phyloP scores from a whole-genome alignment of 2,888 invertebrate species.

The Tiliacea citrago region DNA sequence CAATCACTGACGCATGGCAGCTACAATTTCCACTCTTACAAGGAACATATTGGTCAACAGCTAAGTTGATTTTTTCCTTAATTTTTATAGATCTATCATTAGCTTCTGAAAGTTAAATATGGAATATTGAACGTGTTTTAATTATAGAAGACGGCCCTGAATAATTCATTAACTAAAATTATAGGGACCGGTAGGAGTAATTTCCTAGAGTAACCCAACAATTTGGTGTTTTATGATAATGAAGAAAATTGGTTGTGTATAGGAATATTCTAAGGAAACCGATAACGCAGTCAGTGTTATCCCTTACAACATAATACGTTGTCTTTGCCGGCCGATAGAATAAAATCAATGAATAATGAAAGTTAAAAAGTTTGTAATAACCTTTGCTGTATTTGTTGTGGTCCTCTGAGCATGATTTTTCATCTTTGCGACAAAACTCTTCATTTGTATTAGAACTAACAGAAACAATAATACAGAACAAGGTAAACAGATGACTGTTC shows the following conservation, averaged over 20 bases:
- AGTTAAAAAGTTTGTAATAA: slow-evolving; percentile 34
- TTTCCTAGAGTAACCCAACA: background rate
- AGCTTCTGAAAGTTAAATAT: slow-evolving; percentile 76
- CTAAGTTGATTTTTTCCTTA: slow-evolving; percentile 85
- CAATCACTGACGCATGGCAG: slow-evolving; percentile 92
- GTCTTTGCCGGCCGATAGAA: background rate
- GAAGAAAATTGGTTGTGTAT: background rate
- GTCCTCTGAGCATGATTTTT: slow-evolving; percentile 63
- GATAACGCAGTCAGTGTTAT: background rate
- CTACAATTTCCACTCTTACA: slow-evolving; percentile 91
- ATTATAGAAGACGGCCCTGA: background rate
- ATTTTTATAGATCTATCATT: slow-evolving; percentile 85
- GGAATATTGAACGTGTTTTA: background rate
- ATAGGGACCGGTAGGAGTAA: background rate
- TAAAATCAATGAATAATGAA: background rate
- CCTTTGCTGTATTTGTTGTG: slow-evolving; percentile 72
- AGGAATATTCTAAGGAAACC: background rate
- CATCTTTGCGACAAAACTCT: slow-evolving; percentile 64
- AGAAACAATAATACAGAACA: slow-evolving; percentile 50
- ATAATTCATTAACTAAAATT: background rate
- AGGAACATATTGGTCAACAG: slow-evolving; percentile 87
- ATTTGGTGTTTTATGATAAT: background rate
- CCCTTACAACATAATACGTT: background rate
- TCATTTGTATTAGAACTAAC: slow-evolving; percentile 51
- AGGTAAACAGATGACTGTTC: slow-evolving; percentile 53